phyloP scores from a whole-genome alignment of 2,113 vertebrate species.

The Pterocles gutturalis region DNA sequence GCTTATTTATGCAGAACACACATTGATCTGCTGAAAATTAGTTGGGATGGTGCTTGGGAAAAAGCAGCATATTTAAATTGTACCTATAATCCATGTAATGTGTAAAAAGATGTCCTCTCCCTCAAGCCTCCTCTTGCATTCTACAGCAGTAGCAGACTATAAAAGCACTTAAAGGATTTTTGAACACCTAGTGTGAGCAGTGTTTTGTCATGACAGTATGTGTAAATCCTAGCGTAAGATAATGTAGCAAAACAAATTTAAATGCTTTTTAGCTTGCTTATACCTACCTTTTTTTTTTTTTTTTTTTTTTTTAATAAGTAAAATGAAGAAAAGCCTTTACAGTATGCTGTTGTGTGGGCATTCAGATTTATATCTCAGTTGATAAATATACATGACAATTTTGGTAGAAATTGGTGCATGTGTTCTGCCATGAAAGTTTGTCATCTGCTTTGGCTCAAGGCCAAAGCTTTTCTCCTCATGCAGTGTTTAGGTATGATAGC shows the following conservation, averaged over 20 bases:
- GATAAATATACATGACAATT: conserved; percentile 15
- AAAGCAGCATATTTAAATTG: not conserved
- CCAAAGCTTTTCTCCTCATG: conserved; percentile 10
- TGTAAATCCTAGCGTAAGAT: not conserved
- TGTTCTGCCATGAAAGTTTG: not conserved
- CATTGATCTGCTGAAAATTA: not conserved
- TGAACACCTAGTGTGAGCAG: conserved; percentile 4
- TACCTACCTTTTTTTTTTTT: not conserved
- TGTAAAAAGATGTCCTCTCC: not conserved
- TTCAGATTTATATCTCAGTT: not conserved
- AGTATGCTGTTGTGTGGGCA: not conserved
- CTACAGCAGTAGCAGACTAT: not conserved
- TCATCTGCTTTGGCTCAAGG: not conserved
- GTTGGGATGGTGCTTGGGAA: not conserved
- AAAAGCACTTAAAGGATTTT: not conserved
- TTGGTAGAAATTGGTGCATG: not conserved
- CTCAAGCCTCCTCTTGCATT: not conserved
- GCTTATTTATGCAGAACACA: not conserved
- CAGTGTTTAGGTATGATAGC: not conserved
- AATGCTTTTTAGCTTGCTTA: not conserved
- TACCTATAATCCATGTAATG: not conserved
- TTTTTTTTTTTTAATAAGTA: not conserved
- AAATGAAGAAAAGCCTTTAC: not conserved
- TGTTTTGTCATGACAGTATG: conserved; percentile 18
- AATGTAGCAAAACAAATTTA: not conserved